Conservation (phyloP, 2,113 vertebrate genomes). For the Perca fluviatilis region DNA sequence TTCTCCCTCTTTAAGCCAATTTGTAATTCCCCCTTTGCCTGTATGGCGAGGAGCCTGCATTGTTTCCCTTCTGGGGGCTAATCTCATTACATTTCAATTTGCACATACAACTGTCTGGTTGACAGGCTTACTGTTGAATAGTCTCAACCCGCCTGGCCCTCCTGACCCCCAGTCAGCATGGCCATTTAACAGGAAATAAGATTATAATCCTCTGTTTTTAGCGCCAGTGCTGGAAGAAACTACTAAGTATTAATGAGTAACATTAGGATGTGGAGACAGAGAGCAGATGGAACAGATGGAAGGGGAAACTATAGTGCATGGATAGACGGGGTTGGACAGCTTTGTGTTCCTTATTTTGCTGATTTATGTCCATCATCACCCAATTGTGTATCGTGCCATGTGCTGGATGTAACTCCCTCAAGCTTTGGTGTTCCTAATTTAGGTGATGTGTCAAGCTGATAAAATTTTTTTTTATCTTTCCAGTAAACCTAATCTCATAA, state of each 20-base stretch:
- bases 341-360: constrained; percentile 32
- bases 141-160: constrained; percentile 48
- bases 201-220: constrained; percentile 71
- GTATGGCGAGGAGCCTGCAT: constrained; percentile 55
- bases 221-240: constrained; percentile 45
- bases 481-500: not conserved
- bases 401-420: not conserved
- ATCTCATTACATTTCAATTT: constrained; percentile 83
- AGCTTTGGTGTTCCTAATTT: not conserved
- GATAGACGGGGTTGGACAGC: not conserved
- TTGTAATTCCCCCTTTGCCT: constrained; percentile 48
- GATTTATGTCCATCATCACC: constrained; percentile 11
- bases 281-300: constrained; percentile 65
- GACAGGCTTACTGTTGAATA: constrained; percentile 74
- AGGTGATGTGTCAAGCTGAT: not conserved
- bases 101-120: constrained; percentile 82
- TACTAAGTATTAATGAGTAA: constrained; percentile 53
- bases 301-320: constrained; percentile 10
- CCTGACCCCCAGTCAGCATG: constrained; percentile 60
- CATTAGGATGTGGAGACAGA: constrained; percentile 44
- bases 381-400: not conserved
- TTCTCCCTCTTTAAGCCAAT: constrained; percentile 62
- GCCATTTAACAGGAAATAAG: constrained; percentile 67
- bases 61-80: constrained; percentile 76
- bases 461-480: not conserved